These are phyloP conservation scores for Pinctada fucata DNA, from an alignment of 2,888 invertebrate species.

Conservation along the genomic window DNA sequence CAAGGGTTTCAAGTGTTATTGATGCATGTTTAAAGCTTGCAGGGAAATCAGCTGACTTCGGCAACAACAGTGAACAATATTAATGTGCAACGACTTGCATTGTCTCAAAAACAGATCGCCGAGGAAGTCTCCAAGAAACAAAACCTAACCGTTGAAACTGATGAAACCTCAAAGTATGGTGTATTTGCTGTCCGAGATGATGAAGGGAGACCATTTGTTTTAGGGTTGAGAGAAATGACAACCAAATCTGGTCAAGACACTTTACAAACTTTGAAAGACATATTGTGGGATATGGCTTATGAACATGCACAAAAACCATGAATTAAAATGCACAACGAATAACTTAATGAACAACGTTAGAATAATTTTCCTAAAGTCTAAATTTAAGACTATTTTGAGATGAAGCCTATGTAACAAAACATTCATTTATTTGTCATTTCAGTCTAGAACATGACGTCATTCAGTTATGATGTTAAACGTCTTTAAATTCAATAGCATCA, in stretches of 20 bases:
- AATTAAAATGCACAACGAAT: no score
- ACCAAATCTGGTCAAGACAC: conserved; percentile 17
- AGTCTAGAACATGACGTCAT: no score
- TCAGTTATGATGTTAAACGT: no score
- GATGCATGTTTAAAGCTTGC: conserved; percentile 14
- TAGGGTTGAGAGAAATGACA: conserved; percentile 4
- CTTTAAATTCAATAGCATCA: no score
- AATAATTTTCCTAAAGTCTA: no score
- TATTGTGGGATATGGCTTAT: background rate
- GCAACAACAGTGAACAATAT: conserved; percentile 35
- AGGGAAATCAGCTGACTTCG: conserved; percentile 12
- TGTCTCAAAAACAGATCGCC: conserved; percentile 31
- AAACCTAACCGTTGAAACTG: conserved; percentile 23
- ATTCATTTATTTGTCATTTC: no score
- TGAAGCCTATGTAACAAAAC: no score
- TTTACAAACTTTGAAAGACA: background rate
- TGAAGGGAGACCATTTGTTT: conserved; percentile 3
- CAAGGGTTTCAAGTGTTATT: conserved; percentile 26
- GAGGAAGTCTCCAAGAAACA: background rate
- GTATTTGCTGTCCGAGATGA: background rate
- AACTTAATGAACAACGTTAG: no score
- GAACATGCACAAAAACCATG: no score
- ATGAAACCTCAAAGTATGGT: conserved; percentile 36
- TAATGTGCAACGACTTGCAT: conserved; percentile 32
- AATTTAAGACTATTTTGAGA: no score